Base-by-base conservation (phyloP, 2,888 invertebrate genomes). In the Xiphydria camelus region DNA sequence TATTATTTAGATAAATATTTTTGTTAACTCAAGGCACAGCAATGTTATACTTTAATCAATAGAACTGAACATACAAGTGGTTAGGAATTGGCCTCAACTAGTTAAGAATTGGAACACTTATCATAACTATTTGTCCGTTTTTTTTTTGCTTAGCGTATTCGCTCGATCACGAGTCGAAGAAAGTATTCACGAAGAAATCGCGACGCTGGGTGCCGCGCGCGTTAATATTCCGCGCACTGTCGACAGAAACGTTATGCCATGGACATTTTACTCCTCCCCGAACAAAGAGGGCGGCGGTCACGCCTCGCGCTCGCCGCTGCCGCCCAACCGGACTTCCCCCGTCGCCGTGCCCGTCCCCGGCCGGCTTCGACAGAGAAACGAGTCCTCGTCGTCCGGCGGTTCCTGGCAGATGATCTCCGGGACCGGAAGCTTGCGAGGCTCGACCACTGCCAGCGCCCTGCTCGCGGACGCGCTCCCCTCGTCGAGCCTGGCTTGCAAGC, bases 331-430 rank as follows among this genome's bases (percentile, higher is more conserved):
- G 55, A 85, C 85, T 47, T 84, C 84, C 61, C 85, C 85, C 4
- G 83, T 85, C 22, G 82, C 85, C 10, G 84, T 86, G 53, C 86
- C 85, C 33, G 76, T 78, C 37, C 78, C 79, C 41, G 73, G 73
- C 18, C 71, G 77, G 33, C 53, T 77, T 21, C 79, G 84, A 21
- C 81, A 82, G 59, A 77, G 83, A 18, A 81, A 83, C 53, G 84
- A 84, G 37, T 83, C 83, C 9, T 82, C 83, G 22, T 76, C 79
- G 36, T 79, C 80, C 51, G 77, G 78, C 33, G 83, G 83, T 42
- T 86, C 86, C 59, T 87, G 87, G 87, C 85, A 86, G 68, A 80
- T 87, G 66, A 83, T 87, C 47, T 83, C 83, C 6, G 83, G 82
- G 5, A 82, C 85, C 6, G 87, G 87, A 12, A 87, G 86, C 66